phyloP scores from a whole-genome alignment of 2,797 vertebrate genomes.

The Mionectes olivaceus region DNA sequence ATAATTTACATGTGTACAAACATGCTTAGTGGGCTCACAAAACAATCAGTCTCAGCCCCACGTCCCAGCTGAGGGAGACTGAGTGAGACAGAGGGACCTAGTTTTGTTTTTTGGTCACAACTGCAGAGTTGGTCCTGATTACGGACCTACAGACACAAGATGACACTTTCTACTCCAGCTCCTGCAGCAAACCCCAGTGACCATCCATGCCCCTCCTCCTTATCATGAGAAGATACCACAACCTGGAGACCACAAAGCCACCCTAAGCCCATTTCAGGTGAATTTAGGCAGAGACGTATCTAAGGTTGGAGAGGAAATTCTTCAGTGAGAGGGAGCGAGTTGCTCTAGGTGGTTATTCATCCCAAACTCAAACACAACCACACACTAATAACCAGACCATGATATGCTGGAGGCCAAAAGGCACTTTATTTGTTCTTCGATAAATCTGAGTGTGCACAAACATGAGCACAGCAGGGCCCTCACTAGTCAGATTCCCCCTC shows the following conservation, averaged over 20 bases:
- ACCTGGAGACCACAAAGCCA: neutral
- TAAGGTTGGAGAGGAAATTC: neutral
- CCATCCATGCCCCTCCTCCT: neutral
- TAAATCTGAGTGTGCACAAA: neutral
- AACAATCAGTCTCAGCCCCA: neutral
- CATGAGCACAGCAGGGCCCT: neutral
- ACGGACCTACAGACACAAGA: rapidly evolving
- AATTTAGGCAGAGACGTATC: neutral
- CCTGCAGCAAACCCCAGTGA: neutral
- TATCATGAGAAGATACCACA: neutral
- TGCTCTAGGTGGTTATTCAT: neutral
- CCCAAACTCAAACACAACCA: neutral
- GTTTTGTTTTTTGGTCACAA: neutral
- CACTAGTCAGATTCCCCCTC: neutral
- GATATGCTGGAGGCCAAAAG: neutral
- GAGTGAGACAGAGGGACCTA: neutral
- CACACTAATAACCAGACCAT: neutral
- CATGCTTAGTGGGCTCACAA: neutral
- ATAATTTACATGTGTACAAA: neutral
- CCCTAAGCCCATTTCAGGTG: neutral
- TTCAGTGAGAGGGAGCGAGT: neutral
- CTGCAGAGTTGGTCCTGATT: neutral
- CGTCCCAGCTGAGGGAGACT: neutral
- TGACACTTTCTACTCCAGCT: neutral
- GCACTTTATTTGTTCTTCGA: neutral